Conservation (phyloP, 2,113 vertebrate genomes). For the Tragelaphus strepsiceros region DNA sequence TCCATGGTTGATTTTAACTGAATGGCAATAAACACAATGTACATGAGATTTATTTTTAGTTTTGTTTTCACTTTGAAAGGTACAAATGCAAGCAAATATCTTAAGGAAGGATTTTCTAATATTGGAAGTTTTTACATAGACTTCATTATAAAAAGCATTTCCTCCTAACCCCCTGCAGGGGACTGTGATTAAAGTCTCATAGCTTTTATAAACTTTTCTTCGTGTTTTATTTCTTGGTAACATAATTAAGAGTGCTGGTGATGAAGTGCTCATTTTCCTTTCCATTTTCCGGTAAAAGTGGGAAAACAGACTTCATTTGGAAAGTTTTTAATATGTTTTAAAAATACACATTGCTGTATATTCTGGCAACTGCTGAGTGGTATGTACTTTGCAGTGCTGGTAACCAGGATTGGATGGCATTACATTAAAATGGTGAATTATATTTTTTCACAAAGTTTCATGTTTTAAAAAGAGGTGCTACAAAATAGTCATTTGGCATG, state of each 20-base stretch:
- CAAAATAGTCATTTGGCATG: not conserved
- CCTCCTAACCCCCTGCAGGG: not conserved
- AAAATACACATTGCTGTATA: constrained; percentile 35
- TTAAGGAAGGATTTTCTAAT: not conserved
- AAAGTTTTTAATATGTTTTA: constrained; percentile 38
- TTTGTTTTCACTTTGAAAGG: not conserved
- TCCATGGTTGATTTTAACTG: not conserved
- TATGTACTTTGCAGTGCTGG: not conserved
- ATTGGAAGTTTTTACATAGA: not conserved
- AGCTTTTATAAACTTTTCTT: not conserved
- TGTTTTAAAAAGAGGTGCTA: not conserved
- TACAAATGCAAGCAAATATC: not conserved
- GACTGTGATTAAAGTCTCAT: not conserved
- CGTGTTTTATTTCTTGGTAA: not conserved
- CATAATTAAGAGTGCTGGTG: not conserved
- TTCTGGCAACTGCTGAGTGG: constrained; percentile 15
- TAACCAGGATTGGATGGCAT: not conserved
- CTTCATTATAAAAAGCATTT: not conserved
- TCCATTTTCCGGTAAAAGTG: not conserved
- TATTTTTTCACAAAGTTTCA: not conserved
- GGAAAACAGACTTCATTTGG: constrained; percentile 37
- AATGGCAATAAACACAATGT: not conserved
- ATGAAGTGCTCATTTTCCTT: not conserved
- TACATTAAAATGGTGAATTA: not conserved
- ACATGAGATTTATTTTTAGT: not conserved